These are phyloP conservation scores for Lucilia cuprina DNA, from an alignment of 1,140 invertebrate genomes.

Conservation along the genomic window DNA sequence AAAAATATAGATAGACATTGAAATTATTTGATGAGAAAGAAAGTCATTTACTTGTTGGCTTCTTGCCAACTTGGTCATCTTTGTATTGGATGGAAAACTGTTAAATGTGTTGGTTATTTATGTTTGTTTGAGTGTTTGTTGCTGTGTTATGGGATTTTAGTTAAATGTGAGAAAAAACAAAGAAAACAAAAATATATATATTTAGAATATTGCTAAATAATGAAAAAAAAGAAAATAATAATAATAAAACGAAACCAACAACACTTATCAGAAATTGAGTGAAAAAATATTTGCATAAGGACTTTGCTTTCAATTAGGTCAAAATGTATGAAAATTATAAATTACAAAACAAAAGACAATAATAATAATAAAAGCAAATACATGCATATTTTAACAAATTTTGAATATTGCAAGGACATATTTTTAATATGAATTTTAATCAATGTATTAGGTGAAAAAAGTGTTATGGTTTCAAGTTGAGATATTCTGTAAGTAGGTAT, in stretches of 20 bases:
- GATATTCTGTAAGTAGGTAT: no score
- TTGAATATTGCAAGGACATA: not conserved
- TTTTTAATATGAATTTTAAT: not conserved
- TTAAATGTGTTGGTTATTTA: conserved; percentile 14
- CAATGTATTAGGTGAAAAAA: no score
- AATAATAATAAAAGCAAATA: not conserved
- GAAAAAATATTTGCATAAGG: conserved; percentile 29
- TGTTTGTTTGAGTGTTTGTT: not conserved
- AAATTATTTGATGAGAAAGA: conserved; percentile 30
- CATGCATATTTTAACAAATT: not conserved
- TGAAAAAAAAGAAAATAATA: not conserved
- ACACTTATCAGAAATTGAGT: conserved; percentile 30
- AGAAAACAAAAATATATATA: not conserved
- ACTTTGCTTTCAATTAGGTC: conserved; percentile 20
- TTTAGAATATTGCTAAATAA: not conserved
- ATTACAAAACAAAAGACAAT: not conserved
- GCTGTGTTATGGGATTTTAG: not conserved
- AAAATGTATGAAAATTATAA: not conserved
- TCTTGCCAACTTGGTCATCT: conserved; percentile 27
- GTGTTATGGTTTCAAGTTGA: no score
- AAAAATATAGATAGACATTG: conserved; percentile 22
- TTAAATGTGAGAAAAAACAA: not conserved
- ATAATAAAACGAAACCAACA: not conserved
- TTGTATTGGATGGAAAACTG: not conserved
- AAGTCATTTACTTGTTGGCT: conserved; percentile 35